Evolutionary conservation across 2,888 invertebrate species (phyloP), one percentile per base, ranked within the genome.

Genomic region (Conistra vaccinii): DNA sequence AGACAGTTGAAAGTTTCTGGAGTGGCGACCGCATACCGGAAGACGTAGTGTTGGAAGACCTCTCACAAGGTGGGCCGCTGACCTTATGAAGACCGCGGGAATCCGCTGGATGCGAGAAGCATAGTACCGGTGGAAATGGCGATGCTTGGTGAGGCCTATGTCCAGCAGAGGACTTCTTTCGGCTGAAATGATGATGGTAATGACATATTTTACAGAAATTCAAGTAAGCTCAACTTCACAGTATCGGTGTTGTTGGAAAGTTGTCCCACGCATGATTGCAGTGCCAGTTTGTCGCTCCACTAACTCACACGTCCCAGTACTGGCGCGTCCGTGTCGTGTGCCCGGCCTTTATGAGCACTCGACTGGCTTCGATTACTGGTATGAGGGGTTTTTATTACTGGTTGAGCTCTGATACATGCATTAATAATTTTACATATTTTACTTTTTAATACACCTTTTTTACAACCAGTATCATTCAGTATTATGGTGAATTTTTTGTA

Each of bases 191-290:
- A 48, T 20, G 20, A 48, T 48, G 20, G 3, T 20, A 20, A 48
- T 20, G 48, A 48, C 2, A 7, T 7, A 48, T 48, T 23, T 48
- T 23, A 23, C 23, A 48, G 7, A 48, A 23, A 48, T 48, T 23
- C 48, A 48, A 48, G 48, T 48, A 48, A 23, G 9, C 48, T 23
- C 23, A 48, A 48, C 48, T 48, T 48, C 48, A 48, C 23, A 80
- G 65, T 71, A 26, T 66, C 2, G 5, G 58, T 73, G 45, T 55
- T 39, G 60, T 68, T 81, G 69, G 87, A 80, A 81, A 83, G 84
- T 58, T 78, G 89, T 77, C 66, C 77, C 77, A 88, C n/a, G n/a
- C 77, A 83, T 85, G 84, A 72, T 53, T 58, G 70, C 74, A 69
- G 78, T 45, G 58, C 71, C 76, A 73, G 77, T 72, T 65, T n/a